These are phyloP conservation scores for Xanthostigma xanthostigma DNA, from an alignment of 2,888 invertebrate species.

Conservation along the genomic window DNA sequence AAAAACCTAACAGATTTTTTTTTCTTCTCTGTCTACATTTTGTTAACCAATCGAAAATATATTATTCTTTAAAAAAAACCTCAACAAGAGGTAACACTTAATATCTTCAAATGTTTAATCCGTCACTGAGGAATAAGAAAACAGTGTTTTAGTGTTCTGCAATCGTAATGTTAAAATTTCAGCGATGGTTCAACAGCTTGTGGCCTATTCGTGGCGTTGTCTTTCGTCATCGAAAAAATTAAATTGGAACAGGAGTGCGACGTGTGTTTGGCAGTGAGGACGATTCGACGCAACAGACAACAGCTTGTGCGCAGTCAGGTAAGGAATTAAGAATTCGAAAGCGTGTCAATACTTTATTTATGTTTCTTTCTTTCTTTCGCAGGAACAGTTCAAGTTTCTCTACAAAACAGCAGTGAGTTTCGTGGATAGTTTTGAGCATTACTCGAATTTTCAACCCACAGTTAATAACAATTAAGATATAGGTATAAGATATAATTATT, in stretches of 20 bases:
- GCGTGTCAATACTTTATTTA: not conserved
- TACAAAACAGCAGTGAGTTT: conserved; percentile 24
- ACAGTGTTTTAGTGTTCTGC: no score
- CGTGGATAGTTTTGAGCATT: conserved; percentile 22
- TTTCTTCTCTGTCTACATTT: not conserved
- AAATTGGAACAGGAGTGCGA: conserved; percentile 33
- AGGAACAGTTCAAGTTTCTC: conserved; percentile 27
- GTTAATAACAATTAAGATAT: no score
- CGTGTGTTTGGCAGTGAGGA: conserved; percentile 30
- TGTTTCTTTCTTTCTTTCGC: conserved; percentile 7
- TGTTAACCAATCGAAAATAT: not conserved
- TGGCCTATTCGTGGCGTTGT: conserved; percentile 30
- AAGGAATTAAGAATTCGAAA: conserved; percentile 7
- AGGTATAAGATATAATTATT: no score
- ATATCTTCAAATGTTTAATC: no score
- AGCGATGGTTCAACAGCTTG: conserved; percentile 32
- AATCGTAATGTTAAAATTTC: conserved; percentile 11
- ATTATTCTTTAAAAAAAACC: not conserved
- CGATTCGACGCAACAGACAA: conserved; percentile 28
- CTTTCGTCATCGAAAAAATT: conserved; percentile 32
- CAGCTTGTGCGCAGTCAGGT: conserved; percentile 26
- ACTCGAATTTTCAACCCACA: conserved; percentile 21
- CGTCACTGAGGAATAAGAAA: no score
- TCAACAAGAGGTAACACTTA: not conserved
- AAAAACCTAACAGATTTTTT: not conserved